These are phyloP conservation scores for Brachyistius frenatus DNA, from an alignment of 2,113 vertebrate species.

Conservation along the genomic window DNA sequence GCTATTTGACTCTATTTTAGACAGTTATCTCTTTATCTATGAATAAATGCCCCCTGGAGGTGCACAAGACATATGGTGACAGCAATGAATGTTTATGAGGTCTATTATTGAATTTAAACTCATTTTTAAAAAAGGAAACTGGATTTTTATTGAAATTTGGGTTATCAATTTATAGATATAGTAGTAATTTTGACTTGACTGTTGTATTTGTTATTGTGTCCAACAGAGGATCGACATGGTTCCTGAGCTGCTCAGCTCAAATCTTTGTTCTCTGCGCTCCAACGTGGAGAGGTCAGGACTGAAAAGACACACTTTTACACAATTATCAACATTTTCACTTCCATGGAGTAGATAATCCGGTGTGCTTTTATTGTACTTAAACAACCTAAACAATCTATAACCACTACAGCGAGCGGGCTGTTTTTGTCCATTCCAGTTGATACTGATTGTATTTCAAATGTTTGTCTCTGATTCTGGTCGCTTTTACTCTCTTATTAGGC, in stretches of 20 bases:
- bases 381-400: not conserved
- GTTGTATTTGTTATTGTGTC: constrained; percentile 2
- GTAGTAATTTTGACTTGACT: too few relatives aligned
- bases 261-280: constrained; percentile 94
- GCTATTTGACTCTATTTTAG: not conserved
- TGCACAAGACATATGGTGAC: not conserved
- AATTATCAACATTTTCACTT: not conserved
- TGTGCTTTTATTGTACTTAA: not conserved
- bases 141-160: not conserved
- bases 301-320: not conserved
- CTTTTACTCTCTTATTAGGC: constrained; percentile 72
- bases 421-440: not conserved
- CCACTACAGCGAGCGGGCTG: too few relatives aligned
- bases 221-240: constrained; percentile 98
- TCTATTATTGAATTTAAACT: not conserved
- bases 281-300: constrained; percentile 92
- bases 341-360: not conserved
- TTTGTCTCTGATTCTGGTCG: not conserved
- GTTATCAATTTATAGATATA: not conserved
- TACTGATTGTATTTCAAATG: not conserved
- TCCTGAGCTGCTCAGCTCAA: constrained; percentile 97
- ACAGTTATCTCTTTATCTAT: not conserved
- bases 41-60: not conserved
- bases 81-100: not conserved
- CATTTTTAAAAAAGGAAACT: not conserved